Base-by-base conservation (phyloP, 2,113 vertebrate species). In the Astatotilapia flaviijosephi region DNA sequence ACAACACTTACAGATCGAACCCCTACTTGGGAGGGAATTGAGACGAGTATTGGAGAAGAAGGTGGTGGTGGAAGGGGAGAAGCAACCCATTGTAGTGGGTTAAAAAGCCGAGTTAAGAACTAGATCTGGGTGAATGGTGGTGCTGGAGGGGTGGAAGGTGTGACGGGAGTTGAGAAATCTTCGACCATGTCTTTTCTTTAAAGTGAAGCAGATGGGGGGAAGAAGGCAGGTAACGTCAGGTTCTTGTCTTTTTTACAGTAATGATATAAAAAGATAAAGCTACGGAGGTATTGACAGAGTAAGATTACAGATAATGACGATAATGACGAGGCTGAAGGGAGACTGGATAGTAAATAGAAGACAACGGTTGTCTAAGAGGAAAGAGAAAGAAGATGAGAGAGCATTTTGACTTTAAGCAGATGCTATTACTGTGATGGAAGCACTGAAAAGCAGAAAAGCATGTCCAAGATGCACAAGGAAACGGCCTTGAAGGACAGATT, bases 11-110 rank as follows among this genome's bases (percentile, higher is more conserved):
- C 75, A 87, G 81, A 55, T 62, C 5, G 8, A 84, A 84, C 75
- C 86, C 86, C 87, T 62, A 80, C 86, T 85, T 89, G 82, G 21
- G 23, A 73, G 65, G 73, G 55, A 86, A 88, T 85, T 82, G 88
- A 91, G 88, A 89, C 15, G 10, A 86, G 91, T 47, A 49, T 42
- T 89, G 75, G 37, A 85, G 45, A 3, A 86, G 75, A n/a, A 70
- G 82, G 55, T 28, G 21, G 35, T 77, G 23, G 68, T 51, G 58
- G 45, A 45, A 58, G 21, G 21, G 15, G 2, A 9, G 53, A 17
- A 42, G 35, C 26, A 83, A 51, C 26, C 45, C 42, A 13, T 28
- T 77, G 45, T 49, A 13, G 26, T 33, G 31, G 45, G 88, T 79
- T 83, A 70, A 40, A 53, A 89, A 55, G 83, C 31, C 10, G 21